Conservation (phyloP, 2,797 vertebrate genomes). For the Orientallactaga sibirica region DNA sequence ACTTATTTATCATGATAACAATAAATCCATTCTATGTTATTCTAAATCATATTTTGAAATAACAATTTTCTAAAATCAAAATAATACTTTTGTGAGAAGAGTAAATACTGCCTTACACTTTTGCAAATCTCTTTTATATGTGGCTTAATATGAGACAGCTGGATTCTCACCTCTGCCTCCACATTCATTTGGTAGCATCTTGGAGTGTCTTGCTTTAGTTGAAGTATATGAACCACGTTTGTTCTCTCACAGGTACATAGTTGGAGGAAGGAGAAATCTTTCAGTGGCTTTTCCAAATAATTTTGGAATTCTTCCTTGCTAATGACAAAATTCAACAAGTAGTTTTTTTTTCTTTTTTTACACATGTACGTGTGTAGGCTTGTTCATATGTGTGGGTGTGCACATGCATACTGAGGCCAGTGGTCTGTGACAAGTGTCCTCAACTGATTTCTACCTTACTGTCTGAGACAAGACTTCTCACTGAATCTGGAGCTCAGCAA, state of each 20-base stretch:
- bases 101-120: background rate
- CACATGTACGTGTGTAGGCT: too few species aligned
- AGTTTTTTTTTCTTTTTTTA: too few species aligned
- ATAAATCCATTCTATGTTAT: background rate
- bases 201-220: conserved; percentile 1
- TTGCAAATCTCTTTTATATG: background rate
- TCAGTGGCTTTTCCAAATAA: background rate
- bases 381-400: too few species aligned
- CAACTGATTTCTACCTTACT: too few species aligned
- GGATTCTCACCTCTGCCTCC: background rate
- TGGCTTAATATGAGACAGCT: background rate
- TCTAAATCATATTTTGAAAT: conserved; percentile 43
- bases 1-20: conserved; percentile 33
- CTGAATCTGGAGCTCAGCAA: too few species aligned
- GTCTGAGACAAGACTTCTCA: too few species aligned
- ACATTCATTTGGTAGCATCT: background rate
- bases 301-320: conserved; percentile 8
- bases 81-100: conserved; percentile 3
- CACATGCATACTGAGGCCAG: too few species aligned
- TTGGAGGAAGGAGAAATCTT: background rate
- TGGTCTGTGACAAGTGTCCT: too few species aligned
- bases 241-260: background rate
- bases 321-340: background rate
- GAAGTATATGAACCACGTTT: background rate
- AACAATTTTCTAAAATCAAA: conserved; percentile 50